Evolutionary conservation across 2,797 vertebrate species (phyloP).

Genomic region (Alca torda): DNA sequence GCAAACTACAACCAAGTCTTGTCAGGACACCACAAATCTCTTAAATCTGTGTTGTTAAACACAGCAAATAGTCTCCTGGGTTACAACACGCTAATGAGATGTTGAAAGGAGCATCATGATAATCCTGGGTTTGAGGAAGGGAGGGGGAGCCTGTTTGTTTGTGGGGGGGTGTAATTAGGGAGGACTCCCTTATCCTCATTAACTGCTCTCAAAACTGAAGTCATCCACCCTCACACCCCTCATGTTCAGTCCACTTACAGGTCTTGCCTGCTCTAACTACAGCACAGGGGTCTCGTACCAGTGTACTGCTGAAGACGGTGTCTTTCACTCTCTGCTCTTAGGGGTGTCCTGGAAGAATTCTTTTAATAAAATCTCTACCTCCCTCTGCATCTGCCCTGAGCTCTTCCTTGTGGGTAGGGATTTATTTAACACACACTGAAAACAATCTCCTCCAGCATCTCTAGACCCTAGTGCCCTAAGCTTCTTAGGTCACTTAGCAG

Average conservation of each 20-base stretch:
- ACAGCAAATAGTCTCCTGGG: not conserved
- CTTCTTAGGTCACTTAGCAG: slow-evolving; percentile 35
- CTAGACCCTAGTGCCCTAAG: not conserved
- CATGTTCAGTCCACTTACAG: not conserved
- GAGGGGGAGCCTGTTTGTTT: not conserved
- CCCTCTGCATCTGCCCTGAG: not conserved
- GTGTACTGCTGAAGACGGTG: not conserved
- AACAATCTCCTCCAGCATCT: not conserved
- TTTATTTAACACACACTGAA: not conserved
- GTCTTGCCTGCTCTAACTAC: not conserved
- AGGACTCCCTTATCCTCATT: not conserved
- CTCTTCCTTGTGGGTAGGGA: not conserved
- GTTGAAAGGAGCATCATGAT: not conserved
- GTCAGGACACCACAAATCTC: not conserved
- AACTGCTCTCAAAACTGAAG: not conserved
- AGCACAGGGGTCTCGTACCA: not conserved
- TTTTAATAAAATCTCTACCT: not conserved
- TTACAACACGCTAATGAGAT: not conserved
- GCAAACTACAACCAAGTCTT: not conserved
- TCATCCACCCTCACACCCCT: not conserved
- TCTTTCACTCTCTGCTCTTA: not conserved
- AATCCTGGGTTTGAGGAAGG: not conserved
- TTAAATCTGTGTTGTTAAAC: slow-evolving; percentile 8
- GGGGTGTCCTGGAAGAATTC: not conserved
- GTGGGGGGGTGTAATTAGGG: not conserved